Conservation (phyloP, 1,140 invertebrate species). For the Bombus superbus region DNA sequence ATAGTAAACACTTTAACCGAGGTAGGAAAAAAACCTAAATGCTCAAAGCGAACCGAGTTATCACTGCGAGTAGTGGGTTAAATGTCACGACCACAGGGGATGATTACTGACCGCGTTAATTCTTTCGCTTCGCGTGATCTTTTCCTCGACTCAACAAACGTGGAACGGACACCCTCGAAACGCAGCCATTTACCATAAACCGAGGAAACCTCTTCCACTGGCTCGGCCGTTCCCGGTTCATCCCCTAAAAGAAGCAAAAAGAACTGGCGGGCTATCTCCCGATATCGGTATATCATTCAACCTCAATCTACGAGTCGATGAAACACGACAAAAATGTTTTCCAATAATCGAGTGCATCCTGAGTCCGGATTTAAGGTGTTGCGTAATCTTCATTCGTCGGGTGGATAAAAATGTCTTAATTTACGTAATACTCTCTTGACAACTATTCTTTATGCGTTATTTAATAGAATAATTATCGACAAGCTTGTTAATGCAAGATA, state of each 20-base stretch:
- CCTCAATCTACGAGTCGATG: neutral
- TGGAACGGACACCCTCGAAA: constrained; percentile 3
- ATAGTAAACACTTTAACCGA: neutral
- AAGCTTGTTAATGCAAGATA: neutral
- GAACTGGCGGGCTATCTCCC: neutral
- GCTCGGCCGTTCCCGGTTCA: neutral
- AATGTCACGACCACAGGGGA: constrained; percentile 19
- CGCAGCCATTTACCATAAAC: constrained; percentile 23
- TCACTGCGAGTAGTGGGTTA: constrained; percentile 28
- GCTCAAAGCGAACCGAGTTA: constrained; percentile 11
- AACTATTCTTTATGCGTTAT: neutral
- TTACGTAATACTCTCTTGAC: neutral
- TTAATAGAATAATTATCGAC: neutral
- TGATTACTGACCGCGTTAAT: constrained; percentile 42
- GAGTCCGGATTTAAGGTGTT: neutral
- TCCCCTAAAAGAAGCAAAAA: constrained; percentile 18
- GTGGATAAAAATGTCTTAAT: neutral
- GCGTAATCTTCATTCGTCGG: neutral
- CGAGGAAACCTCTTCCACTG: constrained; percentile 22
- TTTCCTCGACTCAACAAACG: constrained; percentile 21
- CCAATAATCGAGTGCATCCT: constrained; percentile 20
- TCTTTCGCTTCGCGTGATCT: constrained; percentile 31
- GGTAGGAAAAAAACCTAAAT: neutral
- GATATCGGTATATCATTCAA: constrained; percentile 18
- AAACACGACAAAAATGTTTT: constrained; percentile 3